Percentiles rank a stretch among this genome's conserved stretches.
Evolutionary conservation across 2,113 vertebrate genomes (phyloP).

Genomic region (Syngnathus typhle): DNA sequence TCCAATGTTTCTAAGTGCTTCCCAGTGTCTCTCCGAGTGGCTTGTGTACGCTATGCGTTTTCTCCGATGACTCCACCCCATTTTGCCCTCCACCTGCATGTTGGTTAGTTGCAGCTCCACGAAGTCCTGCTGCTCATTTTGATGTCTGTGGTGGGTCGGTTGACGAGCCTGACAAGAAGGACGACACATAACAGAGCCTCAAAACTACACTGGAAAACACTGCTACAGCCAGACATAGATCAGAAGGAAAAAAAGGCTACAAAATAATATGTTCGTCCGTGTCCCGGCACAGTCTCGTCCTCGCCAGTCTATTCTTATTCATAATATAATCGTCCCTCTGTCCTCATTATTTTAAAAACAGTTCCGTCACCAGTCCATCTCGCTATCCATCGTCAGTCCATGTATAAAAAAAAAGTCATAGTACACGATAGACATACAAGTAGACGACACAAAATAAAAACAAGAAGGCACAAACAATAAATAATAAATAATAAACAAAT

Average conservation of each 20-base stretch:
- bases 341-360: no score
- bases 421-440: no score
- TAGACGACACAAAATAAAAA: no score
- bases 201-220: not conserved
- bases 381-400: no score
- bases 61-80: slow-evolving; percentile 41
- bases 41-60: slow-evolving; percentile 35
- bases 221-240: not conserved
- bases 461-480: no score
- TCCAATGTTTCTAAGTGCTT: slow-evolving; percentile 56
- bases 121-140: slow-evolving; percentile 53
- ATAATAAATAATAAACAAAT: no score
- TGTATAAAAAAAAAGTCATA: no score
- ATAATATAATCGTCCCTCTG: no score
- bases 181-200: not conserved
- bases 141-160: slow-evolving; percentile 30
- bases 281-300: no score
- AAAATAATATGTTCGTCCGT: not conserved
- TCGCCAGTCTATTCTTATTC: no score
- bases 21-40: slow-evolving; percentile 55
- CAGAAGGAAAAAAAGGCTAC: not conserved
- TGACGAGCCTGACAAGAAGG: slow-evolving; percentile 28
- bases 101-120: slow-evolving; percentile 57
- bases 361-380: no score
- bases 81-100: slow-evolving; percentile 45